Base-by-base conservation (phyloP, 2,888 invertebrate species). In the Calameuta filiformis region DNA sequence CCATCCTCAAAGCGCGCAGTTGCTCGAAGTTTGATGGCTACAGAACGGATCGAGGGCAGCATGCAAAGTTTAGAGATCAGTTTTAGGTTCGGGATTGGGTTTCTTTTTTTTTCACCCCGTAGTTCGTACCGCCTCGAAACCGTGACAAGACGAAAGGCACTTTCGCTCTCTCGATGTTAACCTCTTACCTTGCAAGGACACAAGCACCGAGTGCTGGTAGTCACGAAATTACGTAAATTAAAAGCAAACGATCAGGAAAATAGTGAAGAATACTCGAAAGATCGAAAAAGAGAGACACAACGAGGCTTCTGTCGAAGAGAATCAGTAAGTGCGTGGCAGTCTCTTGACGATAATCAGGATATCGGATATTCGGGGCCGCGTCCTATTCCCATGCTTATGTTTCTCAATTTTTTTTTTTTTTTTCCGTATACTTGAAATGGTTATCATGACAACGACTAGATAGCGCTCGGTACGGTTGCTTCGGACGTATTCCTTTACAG, bases 1-100 rank as follows among this genome's bases (percentile, higher is more conserved):
- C 97, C 93, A 96, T 95, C 92, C 96, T 94, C 87, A 97, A 94
- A 89, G 95, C 94, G 92, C 96, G 94, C 93, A 97, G 95, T 92
- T 95, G 94, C 91, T 95, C 94, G 91, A 96, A 94, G 93, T 96
- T 96, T 85, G 94, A 92, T 88, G 96, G 96, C 97, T 97, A 92
- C 82, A 84, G 83, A 83, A 85, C 85, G 86, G 80, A 88, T 85
- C 87, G 84, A 84, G 85, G 85, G 89, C 90, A 89, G 90, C 91
- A 90, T 90, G 90, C 90, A 90, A 91, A 89, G 82, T 87, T 87
- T 75, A 76, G 74, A 69, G 75, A 75, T 79, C 31, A 71, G 71
- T 31, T 56, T 56, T 56, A 56, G 56, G 56, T 56, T 56, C 56
- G 23, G 23, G 9, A 56, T 56, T 56, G 15, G 23, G 23, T 56